A percentile compares a stretch with the other conserved stretches of the same genome.
Conservation (phyloP, 64 coral and sea anemone genomes). For the Platygyra sinensis region DNA sequence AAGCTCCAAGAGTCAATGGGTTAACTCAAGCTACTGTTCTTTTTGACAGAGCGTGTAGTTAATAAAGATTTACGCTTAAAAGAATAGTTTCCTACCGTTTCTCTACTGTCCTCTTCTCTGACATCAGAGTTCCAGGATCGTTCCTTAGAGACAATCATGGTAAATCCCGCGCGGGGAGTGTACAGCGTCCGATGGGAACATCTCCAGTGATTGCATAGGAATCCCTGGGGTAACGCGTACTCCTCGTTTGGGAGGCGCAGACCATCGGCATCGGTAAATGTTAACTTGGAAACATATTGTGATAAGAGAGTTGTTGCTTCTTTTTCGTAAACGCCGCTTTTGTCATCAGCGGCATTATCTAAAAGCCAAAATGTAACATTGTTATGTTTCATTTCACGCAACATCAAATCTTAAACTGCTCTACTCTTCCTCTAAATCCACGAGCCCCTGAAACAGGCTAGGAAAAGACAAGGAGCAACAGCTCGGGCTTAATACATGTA, state of each 20-base stretch:
- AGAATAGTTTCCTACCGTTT: neutral
- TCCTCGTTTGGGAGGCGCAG: neutral
- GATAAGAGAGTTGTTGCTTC: slow-evolving; percentile 22
- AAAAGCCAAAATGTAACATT: neutral
- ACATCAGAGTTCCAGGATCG: neutral
- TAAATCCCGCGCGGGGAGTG: slow-evolving; percentile 9
- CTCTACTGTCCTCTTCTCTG: neutral
- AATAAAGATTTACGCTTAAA: no score
- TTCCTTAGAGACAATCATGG: slow-evolving; percentile 21
- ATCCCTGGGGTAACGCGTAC: neutral
- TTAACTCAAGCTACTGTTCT: neutral
- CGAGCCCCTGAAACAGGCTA: no score
- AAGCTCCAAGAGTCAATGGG: no score
- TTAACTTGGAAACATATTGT: slow-evolving; percentile 22
- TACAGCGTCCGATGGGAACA: slow-evolving; percentile 8
- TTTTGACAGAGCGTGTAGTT: no score
- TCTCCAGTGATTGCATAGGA: neutral
- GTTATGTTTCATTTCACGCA: no score
- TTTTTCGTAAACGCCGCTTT: neutral
- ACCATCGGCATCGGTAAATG: slow-evolving; percentile 6
- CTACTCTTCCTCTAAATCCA: no score
- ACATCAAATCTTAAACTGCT: no score
- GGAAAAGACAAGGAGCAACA: no score
- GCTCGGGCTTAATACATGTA: no score
- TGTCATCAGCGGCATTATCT: neutral